These are phyloP conservation scores for Tupaia chinensis DNA, from an alignment of 2,113 vertebrate species.

Conservation along the genomic window DNA sequence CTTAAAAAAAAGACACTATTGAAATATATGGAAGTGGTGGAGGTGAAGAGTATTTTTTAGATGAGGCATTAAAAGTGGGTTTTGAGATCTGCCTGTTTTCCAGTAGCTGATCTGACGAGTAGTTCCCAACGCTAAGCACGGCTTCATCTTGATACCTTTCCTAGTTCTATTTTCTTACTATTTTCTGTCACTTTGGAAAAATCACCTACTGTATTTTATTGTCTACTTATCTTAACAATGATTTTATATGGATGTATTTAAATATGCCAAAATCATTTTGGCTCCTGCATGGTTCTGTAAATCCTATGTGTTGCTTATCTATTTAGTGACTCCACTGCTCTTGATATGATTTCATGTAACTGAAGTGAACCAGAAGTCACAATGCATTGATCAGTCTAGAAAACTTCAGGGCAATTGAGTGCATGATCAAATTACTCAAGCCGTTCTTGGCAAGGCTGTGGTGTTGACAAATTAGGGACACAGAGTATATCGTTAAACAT, in stretches of 20 bases:
- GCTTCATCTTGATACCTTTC: not conserved
- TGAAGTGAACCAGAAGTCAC: slow-evolving; percentile 21
- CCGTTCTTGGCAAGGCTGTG: slow-evolving; percentile 36
- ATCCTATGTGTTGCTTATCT: not conserved
- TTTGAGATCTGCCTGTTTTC: not conserved
- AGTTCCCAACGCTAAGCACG: not conserved
- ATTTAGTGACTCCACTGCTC: not conserved
- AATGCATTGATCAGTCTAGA: slow-evolving; percentile 32
- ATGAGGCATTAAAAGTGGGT: no score
- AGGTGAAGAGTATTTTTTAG: not conserved
- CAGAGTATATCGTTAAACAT: not conserved
- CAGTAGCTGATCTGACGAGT: not conserved
- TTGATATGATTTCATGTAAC: slow-evolving; percentile 47
- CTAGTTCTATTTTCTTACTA: not conserved
- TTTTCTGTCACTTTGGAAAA: not conserved
- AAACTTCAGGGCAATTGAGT: slow-evolving; percentile 39
- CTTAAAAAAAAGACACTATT: not conserved
- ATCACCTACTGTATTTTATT: not conserved
- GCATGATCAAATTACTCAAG: slow-evolving; percentile 44
- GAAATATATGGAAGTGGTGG: not conserved
- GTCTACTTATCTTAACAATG: not conserved
- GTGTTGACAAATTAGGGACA: not conserved
- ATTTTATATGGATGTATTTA: not conserved
- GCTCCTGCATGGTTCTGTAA: not conserved
- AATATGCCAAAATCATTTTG: not conserved